Percentiles rank a stretch among this genome's conserved stretches.
phyloP scores from a whole-genome alignment of 1,140 invertebrate species.

The Yoshiicerus persimilis region DNA sequence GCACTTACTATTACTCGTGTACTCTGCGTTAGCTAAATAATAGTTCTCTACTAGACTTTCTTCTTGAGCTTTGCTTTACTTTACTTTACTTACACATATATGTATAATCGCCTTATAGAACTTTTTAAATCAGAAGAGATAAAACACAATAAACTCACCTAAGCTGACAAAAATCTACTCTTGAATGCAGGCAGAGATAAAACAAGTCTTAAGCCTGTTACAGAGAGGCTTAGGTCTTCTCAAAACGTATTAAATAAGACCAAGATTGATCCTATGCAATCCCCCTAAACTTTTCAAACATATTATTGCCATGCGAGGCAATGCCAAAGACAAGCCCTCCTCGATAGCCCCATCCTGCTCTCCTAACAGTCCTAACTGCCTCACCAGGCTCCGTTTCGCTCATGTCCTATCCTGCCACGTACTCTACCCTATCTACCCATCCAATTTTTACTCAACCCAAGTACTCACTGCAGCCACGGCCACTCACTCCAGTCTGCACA shows the following conservation, averaged over 20 bases:
- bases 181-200: slow-evolving; percentile 54
- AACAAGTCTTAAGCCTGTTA: slow-evolving; percentile 57
- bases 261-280: slow-evolving; percentile 53
- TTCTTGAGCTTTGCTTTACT: background rate
- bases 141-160: slow-evolving; percentile 55
- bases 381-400: background rate
- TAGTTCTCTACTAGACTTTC: background rate
- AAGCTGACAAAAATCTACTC: slow-evolving; percentile 55
- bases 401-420: background rate
- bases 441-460: background rate
- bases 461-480: too few relatives aligned
- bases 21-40: background rate
- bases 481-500: background rate
- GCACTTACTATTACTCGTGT: background rate
- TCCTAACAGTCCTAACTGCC: background rate
- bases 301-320: slow-evolving; percentile 29
- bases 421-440: background rate
- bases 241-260: slow-evolving; percentile 56
- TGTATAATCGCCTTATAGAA: slow-evolving; percentile 54
- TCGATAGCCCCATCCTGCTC: background rate
- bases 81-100: slow-evolving; percentile 22
- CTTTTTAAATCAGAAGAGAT: slow-evolving; percentile 54
- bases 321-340: slow-evolving; percentile 3
- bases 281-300: slow-evolving; percentile 45
- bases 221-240: slow-evolving; percentile 54